Evolutionary conservation across 2,113 vertebrate genomes (phyloP).

Genomic region (Nycticorax nycticorax): DNA sequence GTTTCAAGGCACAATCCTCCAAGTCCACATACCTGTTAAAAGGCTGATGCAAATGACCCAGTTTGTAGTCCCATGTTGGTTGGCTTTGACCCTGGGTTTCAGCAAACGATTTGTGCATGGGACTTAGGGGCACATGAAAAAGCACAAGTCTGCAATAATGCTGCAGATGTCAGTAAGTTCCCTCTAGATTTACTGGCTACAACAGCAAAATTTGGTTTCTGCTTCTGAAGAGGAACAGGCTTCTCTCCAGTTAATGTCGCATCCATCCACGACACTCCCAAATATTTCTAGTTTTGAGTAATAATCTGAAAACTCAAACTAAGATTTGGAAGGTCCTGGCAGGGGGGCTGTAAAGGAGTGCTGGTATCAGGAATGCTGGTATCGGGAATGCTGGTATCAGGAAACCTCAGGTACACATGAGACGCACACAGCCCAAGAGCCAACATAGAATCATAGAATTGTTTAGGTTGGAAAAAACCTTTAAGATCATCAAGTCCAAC

Average conservation of each 20-base stretch:
- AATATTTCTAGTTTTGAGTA: neutral
- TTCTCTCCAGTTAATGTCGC: neutral
- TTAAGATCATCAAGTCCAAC: no score
- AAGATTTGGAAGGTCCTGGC: neutral
- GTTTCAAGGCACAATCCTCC: neutral
- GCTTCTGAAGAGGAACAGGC: neutral
- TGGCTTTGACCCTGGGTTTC: neutral
- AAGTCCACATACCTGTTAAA: neutral
- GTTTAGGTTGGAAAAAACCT: no score
- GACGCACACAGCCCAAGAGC: neutral
- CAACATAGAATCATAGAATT: neutral
- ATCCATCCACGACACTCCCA: neutral
- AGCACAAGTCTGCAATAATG: neutral
- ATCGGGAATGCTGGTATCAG: neutral
- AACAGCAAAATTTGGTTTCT: neutral
- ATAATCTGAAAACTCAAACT: neutral
- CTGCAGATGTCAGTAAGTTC: neutral
- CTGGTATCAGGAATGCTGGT: neutral
- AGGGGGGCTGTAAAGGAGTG: neutral
- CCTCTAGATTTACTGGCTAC: neutral
- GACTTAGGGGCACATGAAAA: neutral
- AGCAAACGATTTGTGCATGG: neutral
- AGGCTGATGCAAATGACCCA: neutral
- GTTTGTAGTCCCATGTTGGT: neutral
- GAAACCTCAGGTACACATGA: neutral